phyloP scores from a whole-genome alignment of 2,113 vertebrate species.

The Aix galericulata region DNA sequence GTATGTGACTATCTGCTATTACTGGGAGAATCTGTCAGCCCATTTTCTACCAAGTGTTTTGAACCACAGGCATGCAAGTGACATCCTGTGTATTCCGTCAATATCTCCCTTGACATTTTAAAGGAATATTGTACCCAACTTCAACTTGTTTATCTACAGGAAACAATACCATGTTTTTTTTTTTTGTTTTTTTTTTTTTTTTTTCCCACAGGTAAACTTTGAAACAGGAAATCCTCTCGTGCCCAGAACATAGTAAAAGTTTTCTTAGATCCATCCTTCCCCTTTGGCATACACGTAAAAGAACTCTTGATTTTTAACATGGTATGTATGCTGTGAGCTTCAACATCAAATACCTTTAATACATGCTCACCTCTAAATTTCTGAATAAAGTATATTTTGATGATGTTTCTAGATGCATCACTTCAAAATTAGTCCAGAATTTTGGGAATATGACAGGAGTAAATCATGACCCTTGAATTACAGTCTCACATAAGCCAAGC shows the following conservation, averaged over 20 bases:
- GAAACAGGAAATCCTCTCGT: conserved; percentile 22
- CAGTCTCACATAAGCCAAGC: background rate
- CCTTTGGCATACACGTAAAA: background rate
- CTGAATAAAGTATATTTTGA: background rate
- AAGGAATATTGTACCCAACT: conserved; percentile 13
- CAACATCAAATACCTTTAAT: background rate
- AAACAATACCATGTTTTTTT: conserved; percentile 25
- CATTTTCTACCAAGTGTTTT: background rate
- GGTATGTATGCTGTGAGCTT: background rate
- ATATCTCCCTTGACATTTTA: conserved; percentile 29
- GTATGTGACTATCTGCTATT: background rate
- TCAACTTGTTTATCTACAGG: conserved; percentile 51
- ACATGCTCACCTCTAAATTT: background rate
- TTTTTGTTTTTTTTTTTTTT: too few relatives aligned
- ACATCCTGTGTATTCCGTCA: conserved; percentile 1
- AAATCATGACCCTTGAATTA: background rate
- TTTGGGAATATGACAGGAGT: background rate
- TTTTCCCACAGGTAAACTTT: conserved; percentile 36
- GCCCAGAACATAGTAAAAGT: conserved; percentile 9
- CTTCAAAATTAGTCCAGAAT: background rate
- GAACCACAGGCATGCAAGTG: conserved; percentile 19
- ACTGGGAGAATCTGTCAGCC: background rate
- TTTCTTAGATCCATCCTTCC: conserved; percentile 3
- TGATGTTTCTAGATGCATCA: background rate
- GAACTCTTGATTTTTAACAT: background rate